These are phyloP conservation scores for Polydrusus tereticollis DNA, from an alignment of 2,888 invertebrate species.

Conservation along the genomic window DNA sequence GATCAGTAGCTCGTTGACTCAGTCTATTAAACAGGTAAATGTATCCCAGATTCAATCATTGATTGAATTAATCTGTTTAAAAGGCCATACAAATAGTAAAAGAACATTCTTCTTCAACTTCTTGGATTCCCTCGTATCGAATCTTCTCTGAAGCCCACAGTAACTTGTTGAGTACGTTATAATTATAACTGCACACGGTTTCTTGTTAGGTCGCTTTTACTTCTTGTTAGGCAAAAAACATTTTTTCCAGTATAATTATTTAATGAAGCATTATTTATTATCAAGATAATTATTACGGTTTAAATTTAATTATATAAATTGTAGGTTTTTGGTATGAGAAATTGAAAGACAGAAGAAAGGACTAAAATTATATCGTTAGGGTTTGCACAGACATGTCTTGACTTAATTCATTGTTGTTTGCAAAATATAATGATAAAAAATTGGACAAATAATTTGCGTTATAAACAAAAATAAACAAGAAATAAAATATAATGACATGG, in stretches of 20 bases:
- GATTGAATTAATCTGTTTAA: no score
- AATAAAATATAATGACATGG: neutral
- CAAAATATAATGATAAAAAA: neutral
- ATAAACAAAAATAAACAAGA: neutral
- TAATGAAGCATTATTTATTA: constrained; percentile 43
- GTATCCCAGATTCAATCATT: no score
- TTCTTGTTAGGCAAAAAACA: constrained; percentile 27
- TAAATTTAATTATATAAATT: constrained; percentile 25
- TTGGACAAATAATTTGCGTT: neutral
- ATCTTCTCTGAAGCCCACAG: neutral
- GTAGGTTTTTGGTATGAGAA: constrained; percentile 1
- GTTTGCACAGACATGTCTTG: constrained; percentile 2
- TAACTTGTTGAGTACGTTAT: constrained; percentile 28
- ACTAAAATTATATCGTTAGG: constrained; percentile 10
- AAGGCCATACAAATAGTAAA: neutral
- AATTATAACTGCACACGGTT: constrained; percentile 41
- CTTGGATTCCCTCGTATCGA: neutral
- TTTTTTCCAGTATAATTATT: constrained; percentile 36
- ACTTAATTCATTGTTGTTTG: neutral
- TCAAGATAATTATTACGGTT: constrained; percentile 33
- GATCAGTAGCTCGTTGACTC: no score
- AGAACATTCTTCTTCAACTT: neutral
- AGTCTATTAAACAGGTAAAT: no score
- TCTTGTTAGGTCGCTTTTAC: constrained; percentile 35
- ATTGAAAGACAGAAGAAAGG: constrained; percentile 9